These are phyloP conservation scores for Dicerorhinus sumatrensis DNA, from an alignment of 2,113 vertebrate genomes.

Conservation along the genomic window DNA sequence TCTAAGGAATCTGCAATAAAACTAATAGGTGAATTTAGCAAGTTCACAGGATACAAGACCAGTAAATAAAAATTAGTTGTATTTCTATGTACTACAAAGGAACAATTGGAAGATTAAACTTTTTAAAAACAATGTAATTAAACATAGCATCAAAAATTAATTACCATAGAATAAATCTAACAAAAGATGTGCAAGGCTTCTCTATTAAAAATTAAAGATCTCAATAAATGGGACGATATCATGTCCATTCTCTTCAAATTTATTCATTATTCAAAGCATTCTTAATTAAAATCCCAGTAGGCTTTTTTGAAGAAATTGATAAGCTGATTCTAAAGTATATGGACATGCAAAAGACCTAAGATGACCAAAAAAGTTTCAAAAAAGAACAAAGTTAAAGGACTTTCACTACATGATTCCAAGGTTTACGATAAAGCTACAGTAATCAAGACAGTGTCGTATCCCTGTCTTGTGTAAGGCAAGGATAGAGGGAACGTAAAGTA, in stretches of 20 bases:
- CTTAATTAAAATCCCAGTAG: background rate
- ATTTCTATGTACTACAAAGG: background rate
- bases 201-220: background rate
- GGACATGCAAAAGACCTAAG: background rate
- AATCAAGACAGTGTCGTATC: background rate
- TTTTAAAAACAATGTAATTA: background rate
- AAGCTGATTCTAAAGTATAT: background rate
- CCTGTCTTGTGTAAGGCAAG: background rate
- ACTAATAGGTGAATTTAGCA: background rate
- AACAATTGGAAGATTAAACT: constrained; percentile 12
- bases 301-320: background rate
- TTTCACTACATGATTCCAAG: background rate
- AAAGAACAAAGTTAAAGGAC: background rate
- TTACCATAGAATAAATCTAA: background rate
- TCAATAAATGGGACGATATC: background rate
- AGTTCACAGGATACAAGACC: background rate
- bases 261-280: background rate
- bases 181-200: background rate
- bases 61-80: background rate
- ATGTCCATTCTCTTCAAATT: background rate
- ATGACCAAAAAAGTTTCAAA: background rate
- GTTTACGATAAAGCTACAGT: background rate
- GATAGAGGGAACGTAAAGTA: background rate
- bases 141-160: constrained; percentile 43
- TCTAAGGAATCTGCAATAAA: constrained; percentile 9